Conservation (phyloP, 2,888 invertebrate species). For the Nipponacmea schrenckii region DNA sequence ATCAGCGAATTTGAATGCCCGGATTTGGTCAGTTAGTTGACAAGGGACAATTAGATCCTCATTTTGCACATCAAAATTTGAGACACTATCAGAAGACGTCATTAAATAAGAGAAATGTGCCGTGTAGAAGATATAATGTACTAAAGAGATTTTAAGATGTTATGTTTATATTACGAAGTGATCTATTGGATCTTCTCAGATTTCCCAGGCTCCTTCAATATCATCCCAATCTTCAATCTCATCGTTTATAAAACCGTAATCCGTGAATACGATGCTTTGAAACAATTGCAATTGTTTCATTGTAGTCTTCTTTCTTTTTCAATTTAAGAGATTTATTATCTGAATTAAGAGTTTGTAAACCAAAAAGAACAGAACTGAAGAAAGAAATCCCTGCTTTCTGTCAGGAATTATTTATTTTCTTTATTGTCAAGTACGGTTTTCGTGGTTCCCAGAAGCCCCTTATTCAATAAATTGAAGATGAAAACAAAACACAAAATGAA, state of each 20-base stretch:
- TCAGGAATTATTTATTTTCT: too few species aligned
- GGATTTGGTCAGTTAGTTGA: slow-evolving; percentile 2
- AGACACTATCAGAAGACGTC: slow-evolving; percentile 1
- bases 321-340: neutral
- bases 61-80: slow-evolving; percentile 4
- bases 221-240: too few species aligned
- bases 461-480: neutral
- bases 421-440: neutral
- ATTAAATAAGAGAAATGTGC: neutral
- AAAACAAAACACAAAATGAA: slow-evolving; percentile 3
- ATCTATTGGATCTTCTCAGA: neutral
- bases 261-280: too few species aligned
- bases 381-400: too few species aligned
- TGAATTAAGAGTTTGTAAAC: neutral
- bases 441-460: neutral
- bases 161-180: slow-evolving; percentile 4
- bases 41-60: slow-evolving; percentile 8
- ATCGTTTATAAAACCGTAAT: too few species aligned
- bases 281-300: too few species aligned
- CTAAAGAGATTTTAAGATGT: slow-evolving; percentile 1
- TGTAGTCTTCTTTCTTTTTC: neutral
- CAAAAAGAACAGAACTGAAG: too few species aligned
- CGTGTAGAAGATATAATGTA: neutral
- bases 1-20: slow-evolving; percentile 4
- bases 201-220: neutral